phyloP scores from a whole-genome alignment of 2,797 vertebrate genomes.

The Sphenopsis melanotis region DNA sequence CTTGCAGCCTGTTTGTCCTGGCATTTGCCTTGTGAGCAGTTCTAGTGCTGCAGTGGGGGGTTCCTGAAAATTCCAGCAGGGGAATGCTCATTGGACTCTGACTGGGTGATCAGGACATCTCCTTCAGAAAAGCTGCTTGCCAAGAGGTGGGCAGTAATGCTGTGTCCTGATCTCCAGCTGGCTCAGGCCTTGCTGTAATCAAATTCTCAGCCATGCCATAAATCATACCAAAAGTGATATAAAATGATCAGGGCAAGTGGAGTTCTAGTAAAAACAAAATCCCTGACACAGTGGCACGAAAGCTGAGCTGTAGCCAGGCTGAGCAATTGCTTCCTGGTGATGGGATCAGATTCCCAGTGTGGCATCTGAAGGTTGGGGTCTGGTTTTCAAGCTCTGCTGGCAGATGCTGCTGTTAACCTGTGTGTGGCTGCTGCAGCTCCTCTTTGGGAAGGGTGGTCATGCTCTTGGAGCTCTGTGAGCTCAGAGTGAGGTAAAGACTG shows the following conservation, averaged over 20 bases:
- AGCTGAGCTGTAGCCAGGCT: background rate
- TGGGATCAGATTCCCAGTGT: background rate
- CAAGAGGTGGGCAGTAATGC: background rate
- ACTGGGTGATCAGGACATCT: background rate
- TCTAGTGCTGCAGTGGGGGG: background rate
- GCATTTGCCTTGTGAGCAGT: background rate
- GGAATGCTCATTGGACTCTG: background rate
- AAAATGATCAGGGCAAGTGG: background rate
- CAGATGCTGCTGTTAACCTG: background rate
- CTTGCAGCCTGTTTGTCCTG: background rate
- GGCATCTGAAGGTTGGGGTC: background rate
- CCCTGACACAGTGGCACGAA: background rate
- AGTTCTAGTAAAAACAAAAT: conserved; percentile 17
- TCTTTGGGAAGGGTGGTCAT: background rate
- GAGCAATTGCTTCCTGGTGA: background rate
- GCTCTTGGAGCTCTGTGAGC: background rate
- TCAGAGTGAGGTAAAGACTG: background rate
- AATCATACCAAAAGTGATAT: background rate
- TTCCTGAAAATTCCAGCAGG: background rate
- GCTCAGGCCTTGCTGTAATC: background rate
- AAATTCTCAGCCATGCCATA: background rate
- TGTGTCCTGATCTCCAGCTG: background rate
- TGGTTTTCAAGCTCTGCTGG: background rate
- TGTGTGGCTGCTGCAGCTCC: background rate
- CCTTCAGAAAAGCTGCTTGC: background rate